Percentiles rank a stretch among this genome's conserved stretches.
These are phyloP conservation scores for Peromyscus californicus DNA, from an alignment of 2,113 vertebrate genomes.

Conservation along the genomic window DNA sequence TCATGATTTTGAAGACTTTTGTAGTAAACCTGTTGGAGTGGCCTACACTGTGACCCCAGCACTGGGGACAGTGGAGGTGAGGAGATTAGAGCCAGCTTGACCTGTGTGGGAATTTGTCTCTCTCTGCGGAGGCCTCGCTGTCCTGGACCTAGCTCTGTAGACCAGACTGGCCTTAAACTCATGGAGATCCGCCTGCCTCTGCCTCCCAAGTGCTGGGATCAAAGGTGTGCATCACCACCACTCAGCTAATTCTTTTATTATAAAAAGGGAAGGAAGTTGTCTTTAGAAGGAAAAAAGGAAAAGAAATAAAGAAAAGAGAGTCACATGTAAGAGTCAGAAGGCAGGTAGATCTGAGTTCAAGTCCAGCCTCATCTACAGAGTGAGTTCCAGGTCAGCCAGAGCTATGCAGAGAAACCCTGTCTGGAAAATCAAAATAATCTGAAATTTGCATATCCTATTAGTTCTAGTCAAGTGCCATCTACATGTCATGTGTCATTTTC, in stretches of 20 bases:
- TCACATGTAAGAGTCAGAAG: no score
- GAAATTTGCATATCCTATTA: background rate
- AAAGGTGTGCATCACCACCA: background rate
- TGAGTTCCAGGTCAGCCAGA: background rate
- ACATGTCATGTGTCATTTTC: constrained; percentile 16
- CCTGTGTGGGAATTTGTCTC: background rate
- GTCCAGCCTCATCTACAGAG: no score
- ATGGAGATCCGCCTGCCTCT: background rate
- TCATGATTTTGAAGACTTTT: constrained; percentile 60
- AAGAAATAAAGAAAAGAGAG: no score
- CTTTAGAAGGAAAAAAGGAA: no score
- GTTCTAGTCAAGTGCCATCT: background rate
- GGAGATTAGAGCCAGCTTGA: background rate
- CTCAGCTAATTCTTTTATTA: background rate
- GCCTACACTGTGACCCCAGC: background rate
- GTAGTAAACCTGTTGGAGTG: background rate
- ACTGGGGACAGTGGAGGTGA: background rate
- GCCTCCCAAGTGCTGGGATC: background rate
- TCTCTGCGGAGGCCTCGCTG: background rate
- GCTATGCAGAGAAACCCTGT: background rate
- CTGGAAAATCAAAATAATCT: background rate
- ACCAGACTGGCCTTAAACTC: background rate
- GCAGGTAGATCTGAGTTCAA: no score
- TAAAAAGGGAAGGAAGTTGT: background rate
- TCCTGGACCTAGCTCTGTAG: background rate